Percentiles rank a stretch among this genome's conserved stretches.
Evolutionary conservation across 2,888 invertebrate genomes (phyloP).

Genomic region (Cryptops parisi): DNA sequence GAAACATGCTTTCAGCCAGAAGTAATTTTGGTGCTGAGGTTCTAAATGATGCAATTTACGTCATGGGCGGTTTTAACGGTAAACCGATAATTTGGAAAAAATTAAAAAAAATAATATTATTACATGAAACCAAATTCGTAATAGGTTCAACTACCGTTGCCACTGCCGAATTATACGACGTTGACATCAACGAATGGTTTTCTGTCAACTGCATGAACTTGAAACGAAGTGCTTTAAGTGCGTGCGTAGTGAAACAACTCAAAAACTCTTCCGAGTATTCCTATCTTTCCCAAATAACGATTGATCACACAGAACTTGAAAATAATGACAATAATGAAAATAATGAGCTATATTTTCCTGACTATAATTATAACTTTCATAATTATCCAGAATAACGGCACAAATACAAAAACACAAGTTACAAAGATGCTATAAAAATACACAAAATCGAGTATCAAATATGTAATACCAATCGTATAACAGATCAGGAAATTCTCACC

Average conservation of each 20-base stretch:
- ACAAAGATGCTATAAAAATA: no score
- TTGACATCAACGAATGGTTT: slow-evolving; percentile 47
- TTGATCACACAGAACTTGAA: no score
- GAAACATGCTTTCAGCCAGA: slow-evolving; percentile 57
- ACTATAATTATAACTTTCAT: no score
- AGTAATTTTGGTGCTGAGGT: slow-evolving; percentile 68
- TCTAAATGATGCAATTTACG: slow-evolving; percentile 59
- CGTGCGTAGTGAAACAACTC: slow-evolving; percentile 58
- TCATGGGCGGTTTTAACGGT: slow-evolving; percentile 72
- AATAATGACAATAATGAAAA: no score
- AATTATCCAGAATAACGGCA: no score
- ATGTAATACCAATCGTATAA: no score
- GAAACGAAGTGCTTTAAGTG: slow-evolving; percentile 63
- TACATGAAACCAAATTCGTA: neutral
- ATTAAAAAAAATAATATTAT: no score
- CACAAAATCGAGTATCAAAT: no score
- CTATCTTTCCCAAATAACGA: slow-evolving; percentile 26
- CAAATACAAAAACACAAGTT: no score
- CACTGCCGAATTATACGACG: slow-evolving; percentile 63
- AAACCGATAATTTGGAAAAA: no score
- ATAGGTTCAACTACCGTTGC: slow-evolving; percentile 53
- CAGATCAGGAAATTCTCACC: no score
- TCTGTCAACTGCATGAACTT: slow-evolving; percentile 62
- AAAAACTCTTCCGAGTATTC: slow-evolving; percentile 53
- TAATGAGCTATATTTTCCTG: no score